A percentile compares a stretch with the other conserved stretches of the same genome.
These are phyloP conservation scores for Diceros bicornis DNA, from an alignment of 2,797 vertebrate species.

Conservation along the genomic window DNA sequence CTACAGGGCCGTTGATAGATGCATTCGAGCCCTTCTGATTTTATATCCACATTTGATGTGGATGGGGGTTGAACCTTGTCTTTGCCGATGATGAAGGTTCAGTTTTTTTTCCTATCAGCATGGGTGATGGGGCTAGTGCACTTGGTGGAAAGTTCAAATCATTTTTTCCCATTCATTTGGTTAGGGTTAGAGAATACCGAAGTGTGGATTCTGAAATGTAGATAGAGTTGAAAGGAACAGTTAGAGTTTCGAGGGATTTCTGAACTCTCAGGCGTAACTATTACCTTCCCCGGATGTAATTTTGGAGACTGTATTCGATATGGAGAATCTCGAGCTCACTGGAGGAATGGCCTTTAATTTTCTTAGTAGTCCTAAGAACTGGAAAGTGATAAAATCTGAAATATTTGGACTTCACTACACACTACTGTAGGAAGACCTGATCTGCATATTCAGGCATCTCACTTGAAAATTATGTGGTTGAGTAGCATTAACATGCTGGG, in stretches of 20 bases:
- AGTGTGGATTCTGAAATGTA: background rate
- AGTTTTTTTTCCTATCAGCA: no score
- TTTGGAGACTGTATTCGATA: background rate
- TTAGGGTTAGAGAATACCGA: background rate
- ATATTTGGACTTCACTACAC: no score
- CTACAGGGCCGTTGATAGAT: fast-evolving
- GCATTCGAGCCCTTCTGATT: background rate
- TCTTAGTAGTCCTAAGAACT: background rate
- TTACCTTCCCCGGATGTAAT: fast-evolving
- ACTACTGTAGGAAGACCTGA: background rate
- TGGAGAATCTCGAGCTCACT: background rate
- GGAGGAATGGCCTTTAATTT: background rate
- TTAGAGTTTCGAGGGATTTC: background rate
- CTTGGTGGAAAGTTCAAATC: background rate
- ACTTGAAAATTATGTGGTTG: background rate
- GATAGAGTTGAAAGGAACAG: background rate
- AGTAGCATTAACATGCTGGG: fast-evolving
- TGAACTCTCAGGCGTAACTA: background rate
- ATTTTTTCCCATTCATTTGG: background rate
- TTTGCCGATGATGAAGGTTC: background rate
- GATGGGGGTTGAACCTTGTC: background rate
- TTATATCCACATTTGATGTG: fast-evolving
- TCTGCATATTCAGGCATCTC: fast-evolving
- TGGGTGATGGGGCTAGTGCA: background rate
- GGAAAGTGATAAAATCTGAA: background rate